Conservation (phyloP, 2,113 vertebrate genomes). For the Sakesphorus luctuosus region DNA sequence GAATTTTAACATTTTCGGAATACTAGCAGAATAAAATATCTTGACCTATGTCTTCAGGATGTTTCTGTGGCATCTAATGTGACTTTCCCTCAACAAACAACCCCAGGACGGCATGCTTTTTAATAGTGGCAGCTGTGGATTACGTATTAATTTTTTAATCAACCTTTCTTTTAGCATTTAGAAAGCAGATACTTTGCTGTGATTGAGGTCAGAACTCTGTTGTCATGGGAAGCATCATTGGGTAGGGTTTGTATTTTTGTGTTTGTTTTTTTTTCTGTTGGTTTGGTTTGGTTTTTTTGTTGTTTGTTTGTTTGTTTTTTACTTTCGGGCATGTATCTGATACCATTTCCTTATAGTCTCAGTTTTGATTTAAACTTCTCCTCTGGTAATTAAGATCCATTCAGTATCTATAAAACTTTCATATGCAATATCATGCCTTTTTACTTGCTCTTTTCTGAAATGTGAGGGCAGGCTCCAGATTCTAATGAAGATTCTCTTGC, state of each 20-base stretch:
- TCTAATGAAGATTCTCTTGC: conserved; percentile 14
- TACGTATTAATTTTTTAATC: neutral
- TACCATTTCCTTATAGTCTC: conserved; percentile 20
- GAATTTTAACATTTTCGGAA: neutral
- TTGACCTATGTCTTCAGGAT: neutral
- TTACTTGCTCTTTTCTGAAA: neutral
- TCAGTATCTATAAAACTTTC: conserved; percentile 35
- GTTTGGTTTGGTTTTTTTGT: too few relatives aligned
- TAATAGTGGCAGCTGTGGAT: neutral
- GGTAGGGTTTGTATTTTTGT: too few relatives aligned
- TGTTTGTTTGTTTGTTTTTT: neutral
- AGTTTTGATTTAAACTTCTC: neutral
- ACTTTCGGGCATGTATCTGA: neutral
- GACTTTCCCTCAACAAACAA: neutral
- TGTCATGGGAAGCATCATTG: too few relatives aligned
- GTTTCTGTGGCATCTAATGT: neutral
- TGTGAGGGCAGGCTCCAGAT: neutral
- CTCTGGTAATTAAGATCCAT: conserved; percentile 47
- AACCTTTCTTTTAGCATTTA: neutral
- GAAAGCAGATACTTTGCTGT: conserved; percentile 9
- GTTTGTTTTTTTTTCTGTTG: neutral
- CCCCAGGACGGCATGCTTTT: neutral
- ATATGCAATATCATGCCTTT: neutral
- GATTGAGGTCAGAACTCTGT: conserved; percentile 27
- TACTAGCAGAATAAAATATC: neutral